Percentiles rank a stretch among this genome's conserved stretches.
Evolutionary conservation across 2,888 invertebrate species (phyloP).

Genomic region (Drosophila mimetica): DNA sequence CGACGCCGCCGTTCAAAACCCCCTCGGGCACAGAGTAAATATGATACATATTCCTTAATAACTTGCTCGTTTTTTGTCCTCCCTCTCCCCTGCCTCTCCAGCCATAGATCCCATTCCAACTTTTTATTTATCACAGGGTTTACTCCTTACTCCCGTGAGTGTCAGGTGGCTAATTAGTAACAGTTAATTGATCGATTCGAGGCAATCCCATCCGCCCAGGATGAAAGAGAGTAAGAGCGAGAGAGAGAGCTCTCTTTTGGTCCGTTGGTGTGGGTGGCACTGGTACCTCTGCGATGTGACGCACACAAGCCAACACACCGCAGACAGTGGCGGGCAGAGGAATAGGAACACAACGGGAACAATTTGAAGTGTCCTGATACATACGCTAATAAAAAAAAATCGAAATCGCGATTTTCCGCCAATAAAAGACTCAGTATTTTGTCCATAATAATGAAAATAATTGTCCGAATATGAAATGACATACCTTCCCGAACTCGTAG

Average conservation of each 20-base stretch:
- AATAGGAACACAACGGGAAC: constrained; percentile 1
- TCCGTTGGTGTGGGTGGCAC: neutral
- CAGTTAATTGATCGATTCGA: constrained; percentile 20
- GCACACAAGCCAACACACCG: constrained; percentile 27
- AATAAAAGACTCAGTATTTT: too few relatives aligned
- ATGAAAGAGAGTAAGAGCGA: constrained; percentile 1
- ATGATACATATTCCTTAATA: constrained; percentile 41
- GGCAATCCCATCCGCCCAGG: constrained; percentile 8
- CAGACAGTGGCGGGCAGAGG: neutral
- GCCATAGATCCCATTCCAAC: neutral
- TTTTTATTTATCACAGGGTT: constrained; percentile 2
- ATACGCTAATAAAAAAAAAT: too few relatives aligned
- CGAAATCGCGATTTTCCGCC: too few relatives aligned
- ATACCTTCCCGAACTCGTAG: too few relatives aligned
- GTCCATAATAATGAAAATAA: too few relatives aligned
- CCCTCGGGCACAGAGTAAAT: constrained; percentile 85
- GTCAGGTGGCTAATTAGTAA: constrained; percentile 15
- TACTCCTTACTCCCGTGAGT: too few relatives aligned
- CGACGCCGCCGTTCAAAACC: constrained; percentile 85
- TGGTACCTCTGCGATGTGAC: neutral
- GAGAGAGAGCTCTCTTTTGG: neutral
- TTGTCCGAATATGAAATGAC: too few relatives aligned
- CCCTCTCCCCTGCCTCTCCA: too few relatives aligned
- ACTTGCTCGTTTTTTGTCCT: constrained; percentile 6
- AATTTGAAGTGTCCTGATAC: too few relatives aligned